Conservation (phyloP, 2,113 vertebrate species). For the Gavia stellata region DNA sequence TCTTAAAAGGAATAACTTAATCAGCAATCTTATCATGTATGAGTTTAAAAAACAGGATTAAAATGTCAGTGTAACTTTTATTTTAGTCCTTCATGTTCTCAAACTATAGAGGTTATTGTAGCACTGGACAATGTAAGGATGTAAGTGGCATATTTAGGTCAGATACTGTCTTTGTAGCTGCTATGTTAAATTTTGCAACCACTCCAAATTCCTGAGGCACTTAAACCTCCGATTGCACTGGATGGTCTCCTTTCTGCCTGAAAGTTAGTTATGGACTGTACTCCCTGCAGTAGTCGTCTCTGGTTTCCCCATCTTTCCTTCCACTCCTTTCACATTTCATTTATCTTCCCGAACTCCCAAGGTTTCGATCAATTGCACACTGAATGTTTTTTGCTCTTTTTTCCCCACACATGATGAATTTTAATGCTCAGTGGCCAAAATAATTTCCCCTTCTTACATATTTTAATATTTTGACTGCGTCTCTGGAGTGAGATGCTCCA, state of each 20-base stretch:
- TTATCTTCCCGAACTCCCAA: not conserved
- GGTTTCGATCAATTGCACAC: not conserved
- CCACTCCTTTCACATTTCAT: not conserved
- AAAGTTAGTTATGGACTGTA: not conserved
- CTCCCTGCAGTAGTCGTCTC: constrained; percentile 12
- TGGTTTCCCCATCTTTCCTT: not conserved
- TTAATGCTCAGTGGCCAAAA: constrained; percentile 8
- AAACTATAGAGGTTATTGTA: not conserved
- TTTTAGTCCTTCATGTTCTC: not conserved
- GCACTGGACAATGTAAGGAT: not conserved
- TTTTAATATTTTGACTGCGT: not conserved
- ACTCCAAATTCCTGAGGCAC: not conserved
- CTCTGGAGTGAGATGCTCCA: constrained; percentile 20
- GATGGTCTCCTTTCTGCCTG: constrained; percentile 25
- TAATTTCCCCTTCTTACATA: not conserved
- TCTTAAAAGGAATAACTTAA: not conserved
- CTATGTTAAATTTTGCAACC: constrained; percentile 44
- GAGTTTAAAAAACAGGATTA: not conserved
- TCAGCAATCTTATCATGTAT: not conserved
- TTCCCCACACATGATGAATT: not conserved
- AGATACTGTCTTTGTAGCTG: constrained; percentile 32
- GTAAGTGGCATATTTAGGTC: constrained; percentile 34
- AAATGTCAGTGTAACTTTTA: not conserved
- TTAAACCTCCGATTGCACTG: constrained; percentile 22
- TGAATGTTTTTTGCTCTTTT: not conserved